Base-by-base conservation (phyloP, 2,888 invertebrate species). In the Zaprionus lineosus region DNA sequence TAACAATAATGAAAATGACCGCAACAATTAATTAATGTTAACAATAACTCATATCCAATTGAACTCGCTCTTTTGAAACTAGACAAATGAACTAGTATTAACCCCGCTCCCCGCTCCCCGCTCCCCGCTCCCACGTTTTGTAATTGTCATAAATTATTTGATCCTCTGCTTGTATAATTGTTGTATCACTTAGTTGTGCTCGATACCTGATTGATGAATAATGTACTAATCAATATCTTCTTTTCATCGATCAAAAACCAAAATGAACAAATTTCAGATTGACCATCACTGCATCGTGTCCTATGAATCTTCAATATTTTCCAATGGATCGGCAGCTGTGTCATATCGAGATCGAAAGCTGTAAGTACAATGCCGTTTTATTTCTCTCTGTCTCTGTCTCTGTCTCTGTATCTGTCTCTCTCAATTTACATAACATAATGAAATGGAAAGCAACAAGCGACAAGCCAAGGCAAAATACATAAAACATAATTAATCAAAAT, bases 241-340 rank as follows among this genome's bases (percentile, higher is more conserved):
- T 58, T 37, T 36, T 33, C 21, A 41, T 43, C 33, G 44, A 21
- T n/a, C 47, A 31, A 19, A 24, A 28, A 55, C 31, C 41, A 50
- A 44, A 65, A 36, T 14, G 51, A 29, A 56, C 46, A 39, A 36
- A 43, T 74, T 52, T 9, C 66, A 89, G 89, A 86, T 93, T 98
- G 91, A 98, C 97, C 74, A 96, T 98, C 87, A 98, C 97, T 70
- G 97, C 97, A 72, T 96, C 97, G 79, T 98, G 98, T 91, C 97
- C 97, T 55, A 97, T 98, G 97, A 96, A 97, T 90, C 93, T 98
- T 43, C 96, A 97, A 90, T 97, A 97, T 91, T 98, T 97, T 90
- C 98, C 98, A 28, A 97, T 98, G 97, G 98, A 98, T 91, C 94
- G 96, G 78, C 98, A 98, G 90, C 91, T 97, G 74, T 98, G 98